phyloP scores from a whole-genome alignment of 2,888 invertebrate genomes.

The Lochmaea capreae region DNA sequence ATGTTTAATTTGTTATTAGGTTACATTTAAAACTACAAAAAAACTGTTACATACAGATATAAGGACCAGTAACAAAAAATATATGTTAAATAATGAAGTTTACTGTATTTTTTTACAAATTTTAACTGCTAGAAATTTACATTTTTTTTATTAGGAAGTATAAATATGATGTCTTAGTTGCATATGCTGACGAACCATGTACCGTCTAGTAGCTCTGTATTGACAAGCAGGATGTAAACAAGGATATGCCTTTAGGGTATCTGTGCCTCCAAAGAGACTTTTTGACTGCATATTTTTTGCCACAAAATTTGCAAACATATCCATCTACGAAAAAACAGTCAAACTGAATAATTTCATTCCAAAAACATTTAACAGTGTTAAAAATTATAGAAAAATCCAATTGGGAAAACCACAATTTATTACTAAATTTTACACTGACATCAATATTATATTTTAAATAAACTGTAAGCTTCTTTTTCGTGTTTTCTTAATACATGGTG shows the following conservation, averaged over 20 bases:
- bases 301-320: slow-evolving; percentile 31
- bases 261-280: slow-evolving; percentile 48
- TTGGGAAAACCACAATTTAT: background rate
- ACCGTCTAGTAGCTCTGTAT: slow-evolving; percentile 35
- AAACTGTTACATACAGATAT: background rate
- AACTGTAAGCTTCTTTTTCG: slow-evolving; percentile 7
- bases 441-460: background rate
- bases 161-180: slow-evolving; percentile 26
- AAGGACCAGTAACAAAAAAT: background rate
- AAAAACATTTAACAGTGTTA: background rate
- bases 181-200: slow-evolving; percentile 31
- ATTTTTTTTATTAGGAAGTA: background rate
- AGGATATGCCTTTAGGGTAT: slow-evolving; percentile 27
- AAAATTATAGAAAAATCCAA: background rate
- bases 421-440: background rate
- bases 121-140: background rate
- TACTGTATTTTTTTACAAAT: background rate
- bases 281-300: slow-evolving; percentile 36
- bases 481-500: slow-evolving; percentile 18
- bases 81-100: too few relatives aligned
- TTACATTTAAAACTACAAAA: background rate
- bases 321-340: slow-evolving; percentile 19
- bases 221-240: slow-evolving; percentile 23
- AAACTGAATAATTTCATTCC: too few relatives aligned
- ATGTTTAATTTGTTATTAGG: background rate